These are phyloP conservation scores for Potamarius usumacintae DNA, from an alignment of 2,113 vertebrate genomes.

Conservation along the genomic window DNA sequence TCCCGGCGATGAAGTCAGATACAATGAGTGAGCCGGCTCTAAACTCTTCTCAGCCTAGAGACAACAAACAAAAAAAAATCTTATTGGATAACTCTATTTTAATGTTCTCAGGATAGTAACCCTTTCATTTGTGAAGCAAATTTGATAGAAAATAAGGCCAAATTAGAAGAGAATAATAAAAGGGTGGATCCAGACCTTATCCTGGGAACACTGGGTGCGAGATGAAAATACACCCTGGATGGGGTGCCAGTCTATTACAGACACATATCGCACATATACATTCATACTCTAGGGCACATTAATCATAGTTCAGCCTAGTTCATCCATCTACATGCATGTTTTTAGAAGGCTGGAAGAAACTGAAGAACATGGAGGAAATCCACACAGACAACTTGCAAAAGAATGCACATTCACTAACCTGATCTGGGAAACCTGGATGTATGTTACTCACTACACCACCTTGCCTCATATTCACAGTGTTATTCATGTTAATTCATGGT, in stretches of 20 bases:
- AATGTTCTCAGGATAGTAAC: no score
- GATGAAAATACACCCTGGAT: background rate
- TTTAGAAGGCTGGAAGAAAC: background rate
- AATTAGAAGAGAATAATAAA: no score
- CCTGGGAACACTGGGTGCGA: background rate
- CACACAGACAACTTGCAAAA: background rate
- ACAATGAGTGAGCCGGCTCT: no score
- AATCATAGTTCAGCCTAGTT: background rate
- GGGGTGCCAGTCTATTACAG: background rate
- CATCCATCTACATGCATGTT: background rate
- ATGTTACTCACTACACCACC: background rate
- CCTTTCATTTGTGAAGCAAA: no score
- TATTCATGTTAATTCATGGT: no score
- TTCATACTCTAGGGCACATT: background rate
- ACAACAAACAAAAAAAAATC: no score
- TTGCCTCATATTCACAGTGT: background rate
- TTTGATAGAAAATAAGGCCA: no score
- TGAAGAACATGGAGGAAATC: background rate
- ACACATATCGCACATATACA: background rate
- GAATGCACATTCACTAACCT: background rate
- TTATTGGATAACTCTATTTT: no score
- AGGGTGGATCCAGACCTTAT: background rate
- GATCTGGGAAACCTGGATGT: background rate
- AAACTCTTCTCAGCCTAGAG: no score
- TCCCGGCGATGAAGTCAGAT: no score